Evolutionary conservation across 2,888 invertebrate species (phyloP), one percentile per base, ranked within the genome.

Genomic region (Cylindroiulus punctatus): DNA sequence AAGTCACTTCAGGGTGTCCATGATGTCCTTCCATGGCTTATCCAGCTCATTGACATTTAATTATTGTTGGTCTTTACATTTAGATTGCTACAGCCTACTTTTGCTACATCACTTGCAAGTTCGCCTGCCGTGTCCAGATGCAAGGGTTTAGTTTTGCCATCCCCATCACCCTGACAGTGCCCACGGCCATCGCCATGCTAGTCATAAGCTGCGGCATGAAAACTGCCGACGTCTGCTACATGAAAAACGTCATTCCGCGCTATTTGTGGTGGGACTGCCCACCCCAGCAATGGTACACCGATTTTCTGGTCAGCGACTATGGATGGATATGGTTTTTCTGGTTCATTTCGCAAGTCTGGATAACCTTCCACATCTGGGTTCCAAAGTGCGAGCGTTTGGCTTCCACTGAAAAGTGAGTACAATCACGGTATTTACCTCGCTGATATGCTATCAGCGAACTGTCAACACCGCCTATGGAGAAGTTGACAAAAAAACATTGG

Each of bases 211-310:
- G 90, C 87, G 90, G 89, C 42, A 84, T 89, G 52, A 86, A 89
- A 85, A 88, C 87, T 10, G 88, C 88, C 26, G 88, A 90, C 52
- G 88, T 88, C 12, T 90, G 90, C 86, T 88, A 88, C 52, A 88
- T 89, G 86, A 87, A 89, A 26, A 86, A 87, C 26, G 36, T 87
- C 32, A 65, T 88, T 65, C 88, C 88, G 8, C 86, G 86, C 76
- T 88, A 89, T 81, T 92, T 98, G 32, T 85, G 88, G 19, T 88
- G 85, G 86, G 84, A 85, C 7, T 96, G 97, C 89, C 97, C 97
- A 17, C 93, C 95, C 65, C 94, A 94, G 19, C 94, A 95, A 88
- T 94, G 95, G 89, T 92, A 97, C 32, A 95, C 95, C 89, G 96
- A 96, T 89, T 96, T 96, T 90, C 94, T 96, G 86, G 94, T 95